These are phyloP conservation scores for Escarpia spicata DNA, from an alignment of 2,888 invertebrate species.

Conservation along the genomic window DNA sequence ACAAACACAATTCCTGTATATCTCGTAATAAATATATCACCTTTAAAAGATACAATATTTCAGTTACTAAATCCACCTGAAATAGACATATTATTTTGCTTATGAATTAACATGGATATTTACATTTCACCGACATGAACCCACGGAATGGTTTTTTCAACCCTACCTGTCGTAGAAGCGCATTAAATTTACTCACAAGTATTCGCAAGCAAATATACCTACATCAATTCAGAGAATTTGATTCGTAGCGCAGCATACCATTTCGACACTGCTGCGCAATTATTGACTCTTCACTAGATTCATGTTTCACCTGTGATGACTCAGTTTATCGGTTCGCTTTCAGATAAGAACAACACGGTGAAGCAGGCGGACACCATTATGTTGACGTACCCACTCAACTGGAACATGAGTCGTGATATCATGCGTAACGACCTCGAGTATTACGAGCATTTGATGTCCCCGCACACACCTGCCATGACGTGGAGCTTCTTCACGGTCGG, in stretches of 20 bases:
- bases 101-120: no score
- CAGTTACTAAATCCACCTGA: no score
- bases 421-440: slow-evolving; percentile 44
- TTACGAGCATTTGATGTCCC: slow-evolving; percentile 39
- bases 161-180: no score
- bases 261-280: not conserved
- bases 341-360: slow-evolving; percentile 38
- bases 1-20: no score
- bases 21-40: no score
- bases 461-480: slow-evolving; percentile 44
- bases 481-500: slow-evolving; percentile 45
- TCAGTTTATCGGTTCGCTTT: not conserved
- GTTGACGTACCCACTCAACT: slow-evolving; percentile 46
- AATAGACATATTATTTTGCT: no score
- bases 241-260: not conserved
- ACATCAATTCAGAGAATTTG: not conserved
- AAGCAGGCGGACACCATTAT: slow-evolving; percentile 47
- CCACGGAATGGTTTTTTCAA: no score
- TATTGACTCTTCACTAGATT: not conserved
- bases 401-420: slow-evolving; percentile 46
- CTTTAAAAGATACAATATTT: no score
- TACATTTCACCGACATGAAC: no score
- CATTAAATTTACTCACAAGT: no score
- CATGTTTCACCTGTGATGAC: no score
- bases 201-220: no score